A percentile compares a stretch with the other conserved stretches of the same genome.
These are phyloP conservation scores for Paramormyrops kingsleyae DNA, from an alignment of 2,113 vertebrate species.

Conservation along the genomic window DNA sequence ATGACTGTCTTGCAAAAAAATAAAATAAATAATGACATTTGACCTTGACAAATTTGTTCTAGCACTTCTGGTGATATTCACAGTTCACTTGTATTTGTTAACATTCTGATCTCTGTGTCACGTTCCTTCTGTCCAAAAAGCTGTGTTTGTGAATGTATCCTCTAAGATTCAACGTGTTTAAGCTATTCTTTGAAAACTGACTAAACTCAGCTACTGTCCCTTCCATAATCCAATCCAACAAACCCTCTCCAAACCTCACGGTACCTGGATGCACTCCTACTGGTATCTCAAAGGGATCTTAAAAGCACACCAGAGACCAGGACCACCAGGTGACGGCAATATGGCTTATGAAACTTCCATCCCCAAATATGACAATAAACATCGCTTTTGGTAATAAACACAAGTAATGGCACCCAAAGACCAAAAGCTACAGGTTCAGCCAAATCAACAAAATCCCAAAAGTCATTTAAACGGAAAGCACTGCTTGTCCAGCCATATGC, in stretches of 20 bases:
- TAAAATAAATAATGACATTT: not conserved
- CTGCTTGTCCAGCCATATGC: not conserved
- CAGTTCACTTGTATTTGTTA: not conserved
- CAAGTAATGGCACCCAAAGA: not conserved
- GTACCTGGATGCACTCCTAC: not conserved
- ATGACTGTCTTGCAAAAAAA: not conserved
- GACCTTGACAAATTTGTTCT: not conserved
- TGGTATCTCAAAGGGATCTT: not conserved
- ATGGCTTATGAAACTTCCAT: not conserved
- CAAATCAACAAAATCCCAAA: not conserved
- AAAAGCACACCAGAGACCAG: not conserved
- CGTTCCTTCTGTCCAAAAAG: not conserved
- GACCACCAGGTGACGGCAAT: not conserved
- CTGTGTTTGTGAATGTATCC: not conserved
- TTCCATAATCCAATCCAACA: not conserved
- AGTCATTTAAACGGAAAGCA: not conserved
- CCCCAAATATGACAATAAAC: not conserved
- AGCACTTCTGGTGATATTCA: not conserved
- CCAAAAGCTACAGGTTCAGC: not conserved
- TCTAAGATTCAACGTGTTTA: not conserved
- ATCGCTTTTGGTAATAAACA: not conserved
- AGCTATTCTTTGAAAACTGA: not conserved
- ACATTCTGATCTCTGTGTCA: not conserved
- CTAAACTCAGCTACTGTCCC: not conserved
- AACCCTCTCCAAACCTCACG: not conserved